Conservation (phyloP, 2,888 invertebrate genomes). For the Junonia oenone region DNA sequence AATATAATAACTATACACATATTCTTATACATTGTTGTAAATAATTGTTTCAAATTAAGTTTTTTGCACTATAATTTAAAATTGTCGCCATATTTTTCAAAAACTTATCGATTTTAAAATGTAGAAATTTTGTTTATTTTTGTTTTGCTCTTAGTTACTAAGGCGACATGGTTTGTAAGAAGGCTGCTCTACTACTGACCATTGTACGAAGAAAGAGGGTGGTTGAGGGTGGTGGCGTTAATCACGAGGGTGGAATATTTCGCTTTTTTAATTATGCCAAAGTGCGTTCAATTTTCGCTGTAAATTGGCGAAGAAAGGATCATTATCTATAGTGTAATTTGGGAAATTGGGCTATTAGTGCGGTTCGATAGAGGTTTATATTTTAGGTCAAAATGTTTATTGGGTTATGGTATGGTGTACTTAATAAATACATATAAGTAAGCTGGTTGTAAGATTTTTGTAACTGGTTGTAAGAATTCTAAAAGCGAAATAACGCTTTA, state of each 20-base stretch:
- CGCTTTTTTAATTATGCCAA: conserved; percentile 72
- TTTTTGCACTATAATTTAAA: not conserved
- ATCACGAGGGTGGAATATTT: conserved; percentile 70
- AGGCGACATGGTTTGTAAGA: conserved; percentile 66
- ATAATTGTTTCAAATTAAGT: conserved; percentile 3
- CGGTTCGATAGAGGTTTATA: not conserved
- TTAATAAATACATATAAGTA: no score
- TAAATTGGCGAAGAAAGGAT: conserved; percentile 17
- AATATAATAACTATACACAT: not conserved
- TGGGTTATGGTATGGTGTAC: no score
- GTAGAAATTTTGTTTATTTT: conserved; percentile 67
- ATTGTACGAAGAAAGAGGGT: conserved; percentile 61
- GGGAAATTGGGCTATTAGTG: conserved; percentile 5
- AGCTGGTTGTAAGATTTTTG: no score
- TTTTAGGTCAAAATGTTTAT: not conserved
- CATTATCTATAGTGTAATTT: conserved; percentile 15
- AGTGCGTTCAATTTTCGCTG: conserved; percentile 52
- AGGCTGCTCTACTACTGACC: conserved; percentile 68
- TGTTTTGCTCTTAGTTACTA: conserved; percentile 73
- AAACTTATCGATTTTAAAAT: conserved; percentile 4
- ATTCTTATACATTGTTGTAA: conserved; percentile 4
- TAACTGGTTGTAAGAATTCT: no score
- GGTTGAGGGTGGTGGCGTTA: conserved; percentile 47
- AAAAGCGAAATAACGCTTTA: no score
- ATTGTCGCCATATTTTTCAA: not conserved